Evolutionary conservation across 2,113 vertebrate species (phyloP).

Genomic region (Podocnemis expansa): DNA sequence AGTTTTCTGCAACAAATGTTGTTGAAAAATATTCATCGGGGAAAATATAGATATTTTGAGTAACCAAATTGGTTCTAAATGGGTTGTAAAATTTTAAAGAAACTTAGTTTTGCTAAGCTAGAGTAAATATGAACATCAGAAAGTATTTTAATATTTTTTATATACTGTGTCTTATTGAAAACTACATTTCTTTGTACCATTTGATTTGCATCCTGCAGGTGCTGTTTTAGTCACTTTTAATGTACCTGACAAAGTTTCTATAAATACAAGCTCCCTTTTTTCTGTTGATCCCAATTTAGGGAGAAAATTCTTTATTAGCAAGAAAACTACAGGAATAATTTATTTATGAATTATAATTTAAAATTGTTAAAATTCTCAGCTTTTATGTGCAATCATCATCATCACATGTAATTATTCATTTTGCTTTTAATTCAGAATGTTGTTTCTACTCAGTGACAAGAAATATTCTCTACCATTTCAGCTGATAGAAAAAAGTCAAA

Average conservation of each 20-base stretch:
- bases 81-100: not conserved
- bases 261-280: not conserved
- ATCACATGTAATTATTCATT: not conserved
- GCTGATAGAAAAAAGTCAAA: not conserved
- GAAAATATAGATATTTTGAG: not conserved
- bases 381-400: not conserved
- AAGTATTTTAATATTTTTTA: not conserved
- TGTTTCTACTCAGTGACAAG: not conserved
- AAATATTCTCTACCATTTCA: not conserved
- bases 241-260: not conserved
- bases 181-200: too few relatives aligned
- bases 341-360: not conserved
- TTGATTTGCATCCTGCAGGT: not conserved
- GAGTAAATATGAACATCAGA: not conserved
- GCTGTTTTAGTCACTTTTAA: not conserved
- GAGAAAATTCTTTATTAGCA: not conserved
- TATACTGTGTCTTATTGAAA: too few relatives aligned
- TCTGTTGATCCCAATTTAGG: not conserved
- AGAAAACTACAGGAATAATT: not conserved
- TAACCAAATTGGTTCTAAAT: not conserved
- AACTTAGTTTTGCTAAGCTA: not conserved
- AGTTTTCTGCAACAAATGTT: conserved; percentile 45
- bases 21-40: not conserved
- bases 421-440: not conserved
- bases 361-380: not conserved